These are phyloP conservation scores for Nemurella pictetii DNA, from an alignment of 2,888 invertebrate genomes.

Conservation along the genomic window DNA sequence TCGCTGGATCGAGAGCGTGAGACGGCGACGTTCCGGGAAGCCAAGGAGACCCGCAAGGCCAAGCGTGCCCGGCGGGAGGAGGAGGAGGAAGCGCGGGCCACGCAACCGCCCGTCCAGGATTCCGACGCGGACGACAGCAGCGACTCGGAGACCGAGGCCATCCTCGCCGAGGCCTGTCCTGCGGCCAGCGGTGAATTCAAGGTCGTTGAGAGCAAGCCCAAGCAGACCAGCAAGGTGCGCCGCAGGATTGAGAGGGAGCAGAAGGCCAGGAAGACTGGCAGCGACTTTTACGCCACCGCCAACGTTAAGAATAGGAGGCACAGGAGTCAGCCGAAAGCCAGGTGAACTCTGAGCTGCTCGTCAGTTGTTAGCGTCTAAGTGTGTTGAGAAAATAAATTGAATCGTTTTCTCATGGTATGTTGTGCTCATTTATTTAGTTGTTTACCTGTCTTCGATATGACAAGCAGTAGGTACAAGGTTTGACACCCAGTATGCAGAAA, in stretches of 20 bases:
- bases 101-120: conserved; percentile 43
- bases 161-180: conserved; percentile 17
- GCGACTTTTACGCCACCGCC: conserved; percentile 85
- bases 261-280: conserved; percentile 80
- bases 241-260: conserved; percentile 73
- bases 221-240: conserved; percentile 75
- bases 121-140: conserved; percentile 49
- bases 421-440: background rate
- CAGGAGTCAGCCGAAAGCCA: background rate
- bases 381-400: background rate
- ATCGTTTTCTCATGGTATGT: background rate
- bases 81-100: conserved; percentile 44
- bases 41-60: conserved; percentile 45
- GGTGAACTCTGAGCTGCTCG: background rate
- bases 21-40: conserved; percentile 53
- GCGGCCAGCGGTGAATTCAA: conserved; percentile 1
- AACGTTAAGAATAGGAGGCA: conserved; percentile 82
- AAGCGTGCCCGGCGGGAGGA: conserved; percentile 51
- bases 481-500: no score
- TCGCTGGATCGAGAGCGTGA: conserved; percentile 48
- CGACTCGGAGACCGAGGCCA: conserved; percentile 26
- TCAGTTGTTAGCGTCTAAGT: background rate
- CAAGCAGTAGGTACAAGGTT: no score
- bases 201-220: conserved; percentile 45
- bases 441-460: no score